A percentile compares a stretch with the other conserved stretches of the same genome.
Conservation (phyloP, 2,113 vertebrate genomes). For the Electrona antarctica region DNA sequence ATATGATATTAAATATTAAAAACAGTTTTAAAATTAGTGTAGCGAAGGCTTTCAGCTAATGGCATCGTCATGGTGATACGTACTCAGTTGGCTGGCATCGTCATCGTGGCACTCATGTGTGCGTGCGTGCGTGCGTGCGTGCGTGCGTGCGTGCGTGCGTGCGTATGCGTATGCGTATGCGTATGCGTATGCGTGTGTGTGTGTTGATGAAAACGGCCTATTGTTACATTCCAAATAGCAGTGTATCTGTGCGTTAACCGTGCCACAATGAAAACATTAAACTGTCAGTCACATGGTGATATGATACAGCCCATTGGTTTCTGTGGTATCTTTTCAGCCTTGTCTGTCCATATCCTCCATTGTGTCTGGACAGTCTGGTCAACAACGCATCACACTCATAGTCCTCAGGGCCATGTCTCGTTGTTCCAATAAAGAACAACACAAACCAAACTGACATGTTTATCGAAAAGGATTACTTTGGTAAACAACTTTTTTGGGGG, state of each 20-base stretch:
- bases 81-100: no score
- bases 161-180: no score
- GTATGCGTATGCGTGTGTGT: not conserved
- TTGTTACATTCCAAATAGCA: not conserved
- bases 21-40: no score
- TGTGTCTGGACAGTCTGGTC: no score
- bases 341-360: conserved; percentile 32
- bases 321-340: conserved; percentile 44
- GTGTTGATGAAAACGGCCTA: not conserved
- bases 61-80: no score
- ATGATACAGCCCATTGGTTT: conserved; percentile 31
- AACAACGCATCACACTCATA: conserved; percentile 49
- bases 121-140: not conserved
- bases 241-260: conserved; percentile 6
- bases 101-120: no score
- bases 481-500: not conserved
- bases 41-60: no score
- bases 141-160: no score
- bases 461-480: not conserved
- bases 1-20: no score
- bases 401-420: conserved; percentile 35
- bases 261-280: conserved; percentile 25
- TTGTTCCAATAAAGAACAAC: conserved; percentile 24
- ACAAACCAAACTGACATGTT: not conserved
- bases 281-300: conserved; percentile 10